Conservation (phyloP, 2,113 vertebrate species). For the Phaetusa simplex region DNA sequence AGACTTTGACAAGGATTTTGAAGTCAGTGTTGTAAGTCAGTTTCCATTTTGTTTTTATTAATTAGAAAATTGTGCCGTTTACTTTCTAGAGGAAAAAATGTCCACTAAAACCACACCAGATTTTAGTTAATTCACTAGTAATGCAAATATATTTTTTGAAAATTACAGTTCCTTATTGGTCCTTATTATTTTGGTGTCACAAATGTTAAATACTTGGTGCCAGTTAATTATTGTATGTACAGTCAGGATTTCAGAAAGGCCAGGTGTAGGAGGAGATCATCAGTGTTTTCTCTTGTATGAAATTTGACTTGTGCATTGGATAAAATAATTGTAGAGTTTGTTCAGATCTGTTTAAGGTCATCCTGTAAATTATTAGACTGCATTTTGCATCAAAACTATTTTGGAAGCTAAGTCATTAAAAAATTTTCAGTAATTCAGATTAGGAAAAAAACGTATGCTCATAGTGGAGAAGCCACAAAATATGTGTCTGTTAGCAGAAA, state of each 20-base stretch:
- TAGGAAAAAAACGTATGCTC: not conserved
- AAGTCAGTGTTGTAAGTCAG: constrained; percentile 45
- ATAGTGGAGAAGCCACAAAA: not conserved
- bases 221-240: not conserved
- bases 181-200: constrained; percentile 46
- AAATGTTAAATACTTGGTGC: constrained; percentile 42
- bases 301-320: not conserved
- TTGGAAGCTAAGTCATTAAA: not conserved
- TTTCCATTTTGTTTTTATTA: constrained; percentile 35
- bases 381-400: not conserved
- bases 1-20: constrained; percentile 59
- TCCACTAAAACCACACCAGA: not conserved
- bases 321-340: not conserved
- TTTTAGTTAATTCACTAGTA: not conserved
- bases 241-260: constrained; percentile 17
- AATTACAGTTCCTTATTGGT: not conserved
- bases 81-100: not conserved
- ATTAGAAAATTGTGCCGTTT: constrained; percentile 22
- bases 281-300: not conserved
- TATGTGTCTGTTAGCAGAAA: not conserved
- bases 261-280: not conserved
- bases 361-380: not conserved
- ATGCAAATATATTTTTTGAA: not conserved
- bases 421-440: not conserved
- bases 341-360: not conserved